Base-by-base conservation (phyloP, 2,113 vertebrate species). In the Anthoscopus minutus region DNA sequence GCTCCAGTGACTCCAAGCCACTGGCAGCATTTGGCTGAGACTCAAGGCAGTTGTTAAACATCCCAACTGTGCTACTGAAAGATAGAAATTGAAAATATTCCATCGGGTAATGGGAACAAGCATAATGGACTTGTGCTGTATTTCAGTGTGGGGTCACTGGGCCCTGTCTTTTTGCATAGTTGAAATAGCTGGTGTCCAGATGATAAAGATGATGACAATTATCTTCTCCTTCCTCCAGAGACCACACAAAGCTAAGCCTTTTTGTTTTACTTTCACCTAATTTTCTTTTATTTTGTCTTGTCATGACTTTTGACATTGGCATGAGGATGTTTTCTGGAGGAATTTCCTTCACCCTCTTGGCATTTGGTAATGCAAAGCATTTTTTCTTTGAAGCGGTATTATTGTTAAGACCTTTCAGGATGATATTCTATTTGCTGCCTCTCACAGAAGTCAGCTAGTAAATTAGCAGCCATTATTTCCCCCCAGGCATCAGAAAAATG, bases 151-250 rank as follows among this genome's bases (percentile, higher is more conserved):
- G 82, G 79, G 82, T 95, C 82, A 90, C 33, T n/a, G 35, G 67
- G 76, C 88, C 50, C 64, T 93, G 57, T 76, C 72, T 71, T 82
- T 85, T 56, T 67, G 35, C 67, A 74, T 88, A 80, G 88, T 71
- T 94, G 89, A 86, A 95, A 88, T 94, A 88, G 71, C 80, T 86
- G 57, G 48, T 90, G 90, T 88, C 82, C 82, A 93, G 76, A 90
- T 95, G 90, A 96, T 86, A 81, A 86, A 94, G 85, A 84, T 95
- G 90, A 92, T 95, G 93, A 94, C 82, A 86, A 67, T 95, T 83
- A 95, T 71, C 79, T 81, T 81, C 64, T 62, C 58, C 47, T 24
- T 94, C 64, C 79, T 88, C 76, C 88, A 88, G 57, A 90, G 88
- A 95, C 82, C 72, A 86, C 79, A 95, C 53, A 92, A 94, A 94